Evolutionary conservation across 2,888 invertebrate genomes (phyloP).

Genomic region (Sinohyriopsis cumingii): DNA sequence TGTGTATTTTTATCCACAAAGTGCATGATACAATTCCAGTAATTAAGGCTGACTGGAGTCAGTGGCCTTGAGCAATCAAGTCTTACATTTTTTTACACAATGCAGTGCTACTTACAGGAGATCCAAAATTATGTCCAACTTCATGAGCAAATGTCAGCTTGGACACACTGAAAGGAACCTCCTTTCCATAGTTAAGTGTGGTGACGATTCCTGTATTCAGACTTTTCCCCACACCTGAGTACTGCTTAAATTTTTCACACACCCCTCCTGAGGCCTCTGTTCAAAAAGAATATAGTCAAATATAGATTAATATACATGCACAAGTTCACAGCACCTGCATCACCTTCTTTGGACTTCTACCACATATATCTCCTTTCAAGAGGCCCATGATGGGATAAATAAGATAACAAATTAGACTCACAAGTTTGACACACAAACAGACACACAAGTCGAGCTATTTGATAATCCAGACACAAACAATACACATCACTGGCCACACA

Average conservation of each 20-base stretch:
- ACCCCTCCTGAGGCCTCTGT: conserved; percentile 96
- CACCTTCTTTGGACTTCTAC: too few relatives aligned
- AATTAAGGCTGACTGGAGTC: too few relatives aligned
- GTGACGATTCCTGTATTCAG: conserved; percentile 99
- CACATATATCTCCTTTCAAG: too few relatives aligned
- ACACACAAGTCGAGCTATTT: neutral
- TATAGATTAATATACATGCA: neutral
- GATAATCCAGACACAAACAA: too few relatives aligned
- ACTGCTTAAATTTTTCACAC: conserved; percentile 94
- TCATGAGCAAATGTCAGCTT: conserved; percentile 98
- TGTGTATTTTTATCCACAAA: too few relatives aligned
- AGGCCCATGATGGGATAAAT: too few relatives aligned
- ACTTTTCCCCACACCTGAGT: conserved; percentile 76
- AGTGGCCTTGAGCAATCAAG: too few relatives aligned
- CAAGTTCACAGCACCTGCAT: neutral
- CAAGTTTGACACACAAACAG: neutral
- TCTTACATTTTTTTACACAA: too few relatives aligned
- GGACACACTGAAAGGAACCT: conserved; percentile 87
- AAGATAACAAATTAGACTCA: too few relatives aligned
- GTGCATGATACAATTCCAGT: too few relatives aligned
- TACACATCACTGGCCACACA: too few relatives aligned
- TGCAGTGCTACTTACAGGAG: conserved; percentile 26
- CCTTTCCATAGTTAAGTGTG: conserved; percentile 94
- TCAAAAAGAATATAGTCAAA: neutral
- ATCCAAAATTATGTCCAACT: conserved; percentile 98